Conservation (phyloP, 2,797 vertebrate genomes). For the Manis crassicaudata region DNA sequence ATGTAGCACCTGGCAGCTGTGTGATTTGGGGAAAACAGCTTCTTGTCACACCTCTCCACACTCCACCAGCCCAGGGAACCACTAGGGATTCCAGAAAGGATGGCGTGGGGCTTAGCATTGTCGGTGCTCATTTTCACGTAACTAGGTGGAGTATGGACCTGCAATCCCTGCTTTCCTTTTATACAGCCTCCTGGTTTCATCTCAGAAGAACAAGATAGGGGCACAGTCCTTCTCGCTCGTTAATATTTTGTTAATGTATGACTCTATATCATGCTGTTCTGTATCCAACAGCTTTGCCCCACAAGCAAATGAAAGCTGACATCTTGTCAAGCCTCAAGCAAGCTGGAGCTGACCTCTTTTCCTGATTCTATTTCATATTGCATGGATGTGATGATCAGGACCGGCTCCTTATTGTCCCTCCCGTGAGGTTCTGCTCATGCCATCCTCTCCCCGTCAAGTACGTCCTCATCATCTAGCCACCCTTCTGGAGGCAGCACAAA, state of each 20-base stretch:
- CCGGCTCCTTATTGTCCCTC: too few species aligned
- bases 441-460: too few species aligned
- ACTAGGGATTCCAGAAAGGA: neutral
- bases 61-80: neutral
- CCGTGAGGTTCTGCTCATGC: accelerated
- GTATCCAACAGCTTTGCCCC: neutral
- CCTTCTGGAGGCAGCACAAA: too few species aligned
- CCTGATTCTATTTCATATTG: neutral
- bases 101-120: neutral
- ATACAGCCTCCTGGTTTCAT: neutral
- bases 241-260: neutral
- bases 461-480: neutral
- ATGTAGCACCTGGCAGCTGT: slow-evolving; percentile 30
- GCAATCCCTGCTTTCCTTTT: neutral
- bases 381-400: neutral
- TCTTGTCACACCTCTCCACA: slow-evolving; percentile 30
- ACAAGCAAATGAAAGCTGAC: neutral
- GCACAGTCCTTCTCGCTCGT: neutral
- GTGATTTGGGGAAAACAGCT: neutral
- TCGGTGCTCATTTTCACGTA: neutral
- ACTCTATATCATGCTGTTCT: neutral
- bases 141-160: neutral
- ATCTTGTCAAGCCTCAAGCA: neutral
- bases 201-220: neutral
- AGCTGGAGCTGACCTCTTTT: neutral